Evolutionary conservation across 2,888 invertebrate species (phyloP), one percentile per base, ranked within the genome.

Genomic region (Orthosia cruda): DNA sequence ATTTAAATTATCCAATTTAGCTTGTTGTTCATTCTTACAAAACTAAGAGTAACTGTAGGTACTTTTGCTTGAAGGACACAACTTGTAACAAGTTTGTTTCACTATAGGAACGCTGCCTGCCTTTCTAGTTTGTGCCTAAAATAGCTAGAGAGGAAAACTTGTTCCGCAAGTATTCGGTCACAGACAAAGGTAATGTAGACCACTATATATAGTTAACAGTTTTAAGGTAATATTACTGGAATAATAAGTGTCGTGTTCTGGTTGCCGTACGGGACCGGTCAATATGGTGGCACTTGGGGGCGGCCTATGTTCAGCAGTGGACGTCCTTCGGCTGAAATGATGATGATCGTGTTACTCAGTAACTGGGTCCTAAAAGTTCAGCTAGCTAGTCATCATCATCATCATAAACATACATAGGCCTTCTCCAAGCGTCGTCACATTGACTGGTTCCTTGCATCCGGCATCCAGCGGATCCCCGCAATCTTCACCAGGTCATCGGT

Each of bases 41-140:
- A 71, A 58, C 50, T 52, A 13, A 7, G 13, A 58, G 32, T 32
- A 4, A 13, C 26, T 20, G 5, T 15, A 15, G 23, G 5, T 54
- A 73, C 61, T 50, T 80, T 26, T 20, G 20, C 15, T 40, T 80
- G 13, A 54, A 80, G 54, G 74, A 80, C 54, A 73, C 80, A 54
- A 80, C 73, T 80, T 50, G 74, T 50, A 73, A 18, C 49, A 76
- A 76, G 59, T 76, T 75, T 54, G 52, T 54, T 26, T 13, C 15
- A 23, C 61, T 59, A 61, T 73, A 74, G 73, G 49, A 80, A 12
- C 80, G 26, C 26, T 50, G 59, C 40, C 40, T 61, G 54, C 50
- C 80, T 76, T 80, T 73, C 49, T 16, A 61, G 74, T 80, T 61
- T 49, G n/a, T 59, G 49, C 32, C 75, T 52, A 12, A 77, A 81